These are phyloP conservation scores for Rhagoletis zephyria DNA, from an alignment of 1,140 invertebrate genomes.

Conservation along the genomic window DNA sequence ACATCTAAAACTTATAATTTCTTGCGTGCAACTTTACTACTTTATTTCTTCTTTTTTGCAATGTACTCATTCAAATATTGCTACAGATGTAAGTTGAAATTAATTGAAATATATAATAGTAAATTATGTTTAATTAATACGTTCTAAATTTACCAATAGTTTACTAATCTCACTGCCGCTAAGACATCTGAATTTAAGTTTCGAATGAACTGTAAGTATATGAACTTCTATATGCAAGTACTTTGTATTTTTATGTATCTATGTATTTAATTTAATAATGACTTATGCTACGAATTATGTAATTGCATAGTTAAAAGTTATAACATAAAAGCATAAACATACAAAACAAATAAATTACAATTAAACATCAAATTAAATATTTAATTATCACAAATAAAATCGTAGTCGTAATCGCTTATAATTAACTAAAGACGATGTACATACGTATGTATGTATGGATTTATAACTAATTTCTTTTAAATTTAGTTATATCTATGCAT, in stretches of 20 bases:
- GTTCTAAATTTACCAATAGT: not conserved
- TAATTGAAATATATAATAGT: not conserved
- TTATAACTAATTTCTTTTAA: constrained; percentile 25
- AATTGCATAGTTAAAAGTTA: not conserved
- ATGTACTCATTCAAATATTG: not conserved
- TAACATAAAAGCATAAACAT: not conserved
- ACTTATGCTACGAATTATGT: not conserved
- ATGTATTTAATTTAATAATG: not conserved
- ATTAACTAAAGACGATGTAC: constrained; percentile 20
- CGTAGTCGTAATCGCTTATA: not conserved
- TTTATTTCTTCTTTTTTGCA: not conserved
- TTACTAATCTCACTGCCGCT: not conserved
- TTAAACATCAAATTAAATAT: constrained; percentile 1
- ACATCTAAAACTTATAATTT: constrained; percentile 14
- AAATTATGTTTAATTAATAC: not conserved
- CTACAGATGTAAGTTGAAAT: not conserved
- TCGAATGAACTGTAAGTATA: not conserved
- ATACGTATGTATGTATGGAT: not conserved
- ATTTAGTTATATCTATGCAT: not conserved
- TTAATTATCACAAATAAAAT: constrained; percentile 51
- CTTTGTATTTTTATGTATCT: not conserved
- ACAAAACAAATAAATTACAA: constrained; percentile 24
- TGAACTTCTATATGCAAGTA: not conserved
- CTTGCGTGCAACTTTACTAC: not conserved
- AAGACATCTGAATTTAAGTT: not conserved